These are phyloP conservation scores for Charaxes varanes DNA, from an alignment of 1,140 invertebrate genomes.

Conservation along the genomic window DNA sequence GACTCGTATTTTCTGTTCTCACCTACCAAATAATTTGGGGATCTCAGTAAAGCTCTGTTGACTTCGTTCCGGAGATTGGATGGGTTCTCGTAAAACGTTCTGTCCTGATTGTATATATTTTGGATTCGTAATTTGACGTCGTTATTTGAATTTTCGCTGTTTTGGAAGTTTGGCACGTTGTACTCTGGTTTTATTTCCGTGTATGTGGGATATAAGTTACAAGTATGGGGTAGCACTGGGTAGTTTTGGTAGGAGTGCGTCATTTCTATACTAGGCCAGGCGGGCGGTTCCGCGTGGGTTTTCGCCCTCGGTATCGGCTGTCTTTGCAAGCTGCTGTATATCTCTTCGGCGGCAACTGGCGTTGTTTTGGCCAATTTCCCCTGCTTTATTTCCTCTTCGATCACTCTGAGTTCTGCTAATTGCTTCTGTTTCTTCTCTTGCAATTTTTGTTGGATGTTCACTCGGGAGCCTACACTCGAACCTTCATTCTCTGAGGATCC, in stretches of 20 bases:
- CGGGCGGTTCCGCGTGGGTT: constrained; percentile 72
- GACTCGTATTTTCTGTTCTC: constrained; percentile 52
- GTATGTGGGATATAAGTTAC: constrained; percentile 57
- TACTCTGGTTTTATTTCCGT: constrained; percentile 62
- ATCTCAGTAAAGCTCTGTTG: constrained; percentile 31
- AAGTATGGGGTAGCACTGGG: constrained; percentile 51
- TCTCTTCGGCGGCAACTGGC: constrained; percentile 66
- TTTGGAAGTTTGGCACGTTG: constrained; percentile 35
- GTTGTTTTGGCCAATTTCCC: constrained; percentile 80
- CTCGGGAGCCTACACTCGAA: constrained; percentile 81
- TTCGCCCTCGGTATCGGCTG: constrained; percentile 76
- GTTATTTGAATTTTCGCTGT: constrained; percentile 24
- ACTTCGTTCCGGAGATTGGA: constrained; percentile 36
- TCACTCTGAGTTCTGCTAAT: constrained; percentile 85
- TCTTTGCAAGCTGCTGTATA: constrained; percentile 72
- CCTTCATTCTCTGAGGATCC: constrained; percentile 83
- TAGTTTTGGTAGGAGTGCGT: constrained; percentile 63
- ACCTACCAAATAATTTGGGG: constrained; percentile 44
- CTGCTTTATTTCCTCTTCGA: constrained; percentile 91
- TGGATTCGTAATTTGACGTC: constrained; percentile 37
- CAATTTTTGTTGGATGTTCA: constrained; percentile 90
- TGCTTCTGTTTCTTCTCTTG: constrained; percentile 93
- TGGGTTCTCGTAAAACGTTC: constrained; percentile 61
- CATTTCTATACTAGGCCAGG: constrained; percentile 53
- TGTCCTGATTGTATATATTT: constrained; percentile 42